phyloP scores from a whole-genome alignment of 1,140 invertebrate species.

The Drosophila mayri region DNA sequence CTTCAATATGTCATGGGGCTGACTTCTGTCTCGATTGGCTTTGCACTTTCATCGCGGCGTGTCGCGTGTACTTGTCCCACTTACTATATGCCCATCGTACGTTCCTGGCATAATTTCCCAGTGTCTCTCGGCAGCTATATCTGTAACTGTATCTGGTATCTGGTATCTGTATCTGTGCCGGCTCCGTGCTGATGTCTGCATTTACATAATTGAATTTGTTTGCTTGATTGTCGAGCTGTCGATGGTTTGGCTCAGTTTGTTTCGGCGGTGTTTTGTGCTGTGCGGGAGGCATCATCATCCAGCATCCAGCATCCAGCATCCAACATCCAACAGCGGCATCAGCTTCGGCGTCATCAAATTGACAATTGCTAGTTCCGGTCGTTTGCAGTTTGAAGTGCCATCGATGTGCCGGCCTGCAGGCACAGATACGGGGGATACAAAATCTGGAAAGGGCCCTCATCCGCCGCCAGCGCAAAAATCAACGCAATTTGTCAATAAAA shows the following conservation, averaged over 20 bases:
- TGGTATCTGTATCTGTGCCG: constrained; percentile 1
- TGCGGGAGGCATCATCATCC: constrained; percentile 61
- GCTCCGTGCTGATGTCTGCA: constrained; percentile 73
- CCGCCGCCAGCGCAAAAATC: constrained; percentile 71
- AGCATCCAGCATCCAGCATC: constrained; percentile 32
- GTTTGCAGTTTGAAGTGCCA: constrained; percentile 83
- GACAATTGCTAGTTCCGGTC: constrained; percentile 83
- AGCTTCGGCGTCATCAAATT: constrained; percentile 56
- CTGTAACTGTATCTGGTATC: constrained; percentile 6
- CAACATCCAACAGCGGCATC: constrained; percentile 1
- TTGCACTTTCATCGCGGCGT: constrained; percentile 61
- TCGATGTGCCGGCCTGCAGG: constrained; percentile 66
- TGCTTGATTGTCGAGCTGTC: constrained; percentile 82
- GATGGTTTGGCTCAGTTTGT: constrained; percentile 52
- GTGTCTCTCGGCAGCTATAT: constrained; percentile 30
- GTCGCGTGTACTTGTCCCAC: constrained; percentile 68
- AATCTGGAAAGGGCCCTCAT: constrained; percentile 59
- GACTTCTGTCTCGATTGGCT: constrained; percentile 68
- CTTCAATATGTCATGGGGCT: constrained; percentile 61
- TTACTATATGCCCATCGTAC: constrained; percentile 33
- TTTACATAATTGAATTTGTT: constrained; percentile 85
- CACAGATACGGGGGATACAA: neutral
- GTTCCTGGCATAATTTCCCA: constrained; percentile 68
- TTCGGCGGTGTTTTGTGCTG: constrained; percentile 24
- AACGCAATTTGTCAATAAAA: constrained; percentile 85